These are phyloP conservation scores for Theristicus caerulescens DNA, from an alignment of 2,113 vertebrate genomes.

Conservation along the genomic window DNA sequence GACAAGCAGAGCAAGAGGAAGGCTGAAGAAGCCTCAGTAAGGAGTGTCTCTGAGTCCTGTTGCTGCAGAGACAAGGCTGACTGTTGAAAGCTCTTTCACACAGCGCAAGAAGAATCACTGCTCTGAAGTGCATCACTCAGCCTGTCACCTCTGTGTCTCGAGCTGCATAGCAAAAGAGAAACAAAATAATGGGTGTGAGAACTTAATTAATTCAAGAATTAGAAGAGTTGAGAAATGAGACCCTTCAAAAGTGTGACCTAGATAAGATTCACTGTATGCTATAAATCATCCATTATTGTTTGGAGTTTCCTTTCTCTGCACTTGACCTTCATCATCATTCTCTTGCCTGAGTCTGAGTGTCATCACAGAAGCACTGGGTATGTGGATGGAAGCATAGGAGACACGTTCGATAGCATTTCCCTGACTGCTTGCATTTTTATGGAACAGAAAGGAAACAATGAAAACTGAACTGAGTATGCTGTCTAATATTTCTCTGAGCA, in stretches of 20 bases:
- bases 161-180: constrained; percentile 47
- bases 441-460: constrained; percentile 62
- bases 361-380: constrained; percentile 51
- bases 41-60: constrained; percentile 36
- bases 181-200: constrained; percentile 39
- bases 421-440: constrained; percentile 27
- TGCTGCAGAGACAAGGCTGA: constrained; percentile 49
- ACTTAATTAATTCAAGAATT: constrained; percentile 75
- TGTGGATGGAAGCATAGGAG: constrained; percentile 20
- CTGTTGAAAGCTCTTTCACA: constrained; percentile 44
- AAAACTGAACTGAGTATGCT: constrained; percentile 55
- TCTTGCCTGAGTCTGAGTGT: constrained; percentile 39
- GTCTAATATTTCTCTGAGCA: constrained; percentile 65
- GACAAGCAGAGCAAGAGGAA: neutral
- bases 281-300: constrained; percentile 64
- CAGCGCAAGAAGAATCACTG: constrained; percentile 47
- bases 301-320: constrained; percentile 57
- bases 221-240: constrained; percentile 45
- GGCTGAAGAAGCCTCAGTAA: neutral
- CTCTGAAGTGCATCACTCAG: constrained; percentile 70
- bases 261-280: constrained; percentile 43
- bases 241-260: constrained; percentile 50
- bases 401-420: constrained; percentile 22
- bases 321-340: constrained; percentile 71
- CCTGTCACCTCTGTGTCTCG: constrained; percentile 13